Base-by-base conservation (phyloP, 2,113 vertebrate species). In the Rhinoptilus africanus region DNA sequence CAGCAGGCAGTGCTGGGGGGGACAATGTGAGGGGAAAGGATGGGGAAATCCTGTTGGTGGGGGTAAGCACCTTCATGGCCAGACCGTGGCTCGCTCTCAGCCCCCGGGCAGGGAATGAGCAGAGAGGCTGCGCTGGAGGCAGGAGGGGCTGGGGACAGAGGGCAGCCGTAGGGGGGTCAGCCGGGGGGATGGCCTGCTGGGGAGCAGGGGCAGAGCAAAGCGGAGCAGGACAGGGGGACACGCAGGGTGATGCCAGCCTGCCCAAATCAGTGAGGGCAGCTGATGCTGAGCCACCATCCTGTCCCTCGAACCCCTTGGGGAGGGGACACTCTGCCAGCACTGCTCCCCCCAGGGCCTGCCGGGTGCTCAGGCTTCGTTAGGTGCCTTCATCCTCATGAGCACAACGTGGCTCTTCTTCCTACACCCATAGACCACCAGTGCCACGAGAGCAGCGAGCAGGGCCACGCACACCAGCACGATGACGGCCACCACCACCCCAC, bases 301-400 rank as follows among this genome's bases (percentile, higher is more conserved):
- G 59, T 81, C 89, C 68, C 63, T 72, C 11, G 6, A 62, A 62
- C 23, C 57, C 77, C 15, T 8, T 3, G 34, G 56, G 41, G 63
- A 93, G 35, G 24, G 27, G 39, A 71, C 18, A 5, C 50, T 45
- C 59, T 4, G 6, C 37, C 59, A 60, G 45, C 71, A 66, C 71
- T 4, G 19, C 47, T 80, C n/a, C 54, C 35, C 78, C 23, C 59
- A 35, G 59, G 54, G 53, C 94, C 68, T 93, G 24, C 24, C 3
- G 0, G 32, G 51, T 0, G 1, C 43, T 94, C 76, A 96, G 77
- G 82, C 97, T 92, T 98, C 97, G 1, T 97, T 98, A 4, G 98
- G 98, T 0, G 97, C 97, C 59, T 98, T 98, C 97, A 97, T 98
- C 68, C 97, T 97, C 97, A 97, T 98, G 39, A 97, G 92, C 57